Evolutionary conservation across 2,113 vertebrate genomes (phyloP).

Genomic region (Leptodactylus fuscus): DNA sequence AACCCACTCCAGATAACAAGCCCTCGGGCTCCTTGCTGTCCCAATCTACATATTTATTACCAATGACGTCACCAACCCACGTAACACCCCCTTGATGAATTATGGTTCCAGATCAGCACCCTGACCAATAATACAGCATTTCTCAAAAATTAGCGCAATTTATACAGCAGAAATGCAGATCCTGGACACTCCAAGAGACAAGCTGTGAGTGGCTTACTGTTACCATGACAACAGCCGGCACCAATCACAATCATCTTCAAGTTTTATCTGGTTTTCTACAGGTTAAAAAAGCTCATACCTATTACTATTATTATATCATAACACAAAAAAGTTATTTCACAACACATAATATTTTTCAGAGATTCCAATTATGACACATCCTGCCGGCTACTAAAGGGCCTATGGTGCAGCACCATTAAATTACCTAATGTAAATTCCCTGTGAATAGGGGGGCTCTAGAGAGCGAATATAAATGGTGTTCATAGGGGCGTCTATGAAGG

Average conservation of each 20-base stretch:
- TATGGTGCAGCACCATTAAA: slow-evolving; percentile 24
- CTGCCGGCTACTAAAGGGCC: background rate
- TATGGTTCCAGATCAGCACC: background rate
- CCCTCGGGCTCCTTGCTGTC: background rate
- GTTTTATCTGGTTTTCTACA: background rate
- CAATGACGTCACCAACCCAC: background rate
- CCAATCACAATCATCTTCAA: background rate
- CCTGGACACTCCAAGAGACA: background rate
- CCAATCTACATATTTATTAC: background rate
- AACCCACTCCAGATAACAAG: too few species aligned
- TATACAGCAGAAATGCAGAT: background rate
- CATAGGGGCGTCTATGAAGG: background rate
- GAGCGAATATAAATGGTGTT: background rate
- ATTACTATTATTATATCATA: background rate
- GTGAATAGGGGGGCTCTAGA: background rate
- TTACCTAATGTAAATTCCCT: background rate
- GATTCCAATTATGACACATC: background rate
- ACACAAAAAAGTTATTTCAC: background rate
- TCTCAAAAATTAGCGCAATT: background rate
- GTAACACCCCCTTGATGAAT: background rate
- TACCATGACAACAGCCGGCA: slow-evolving; percentile 22
- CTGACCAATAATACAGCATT: background rate
- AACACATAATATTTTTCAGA: background rate
- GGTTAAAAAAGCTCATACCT: background rate
- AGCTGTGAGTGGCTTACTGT: background rate